Base-by-base conservation (phyloP, 2,113 vertebrate genomes). In the Clinocottus analis region DNA sequence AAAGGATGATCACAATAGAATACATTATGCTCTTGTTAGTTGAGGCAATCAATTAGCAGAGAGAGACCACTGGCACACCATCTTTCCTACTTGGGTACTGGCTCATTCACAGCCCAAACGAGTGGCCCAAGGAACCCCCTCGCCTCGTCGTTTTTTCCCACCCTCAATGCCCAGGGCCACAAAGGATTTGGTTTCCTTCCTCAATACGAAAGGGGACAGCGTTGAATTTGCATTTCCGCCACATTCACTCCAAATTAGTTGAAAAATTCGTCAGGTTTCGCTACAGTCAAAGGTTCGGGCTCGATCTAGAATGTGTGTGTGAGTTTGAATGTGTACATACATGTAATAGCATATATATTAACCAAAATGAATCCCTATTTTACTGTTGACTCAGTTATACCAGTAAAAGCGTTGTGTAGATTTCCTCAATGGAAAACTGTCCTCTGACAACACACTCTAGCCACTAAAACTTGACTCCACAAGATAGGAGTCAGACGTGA, bases 1-100 rank as follows among this genome's bases (percentile, higher is more conserved):
- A 82, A 96, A 96, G 92, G 93, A 85, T 85, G 80, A 95, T 92
- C 92, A 96, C 95, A 97, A 96, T 94, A 93, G 93, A 91, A 93
- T 94, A 94, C 90, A 95, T 95, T 95, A 96, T 88, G 90, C 88
- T 89, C 92, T 96, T 83, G 90, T 95, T 96, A 96, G 92, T 89
- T 94, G 89, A 88, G 85, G 89, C 71, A 80, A 94, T 94, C 80
- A 90, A 95, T 96, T 95, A 95, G 78, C 78, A 75, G 80, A 62
- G 74, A 86, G 81, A 74, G 69, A 81, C 66, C 69, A 72, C 80
- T 91, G 87, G 88, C 85, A 91, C 84, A 77, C 77, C 78, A 85
- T 78, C 74, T 66, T 58, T 74, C 76, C 71, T 21, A 79, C 77
- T 67, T 64, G 67, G 90, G 77, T 79, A 86, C 74, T 60, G 71